These are phyloP conservation scores for Euwallacea similis DNA, from an alignment of 1,140 invertebrate genomes.

Conservation along the genomic window DNA sequence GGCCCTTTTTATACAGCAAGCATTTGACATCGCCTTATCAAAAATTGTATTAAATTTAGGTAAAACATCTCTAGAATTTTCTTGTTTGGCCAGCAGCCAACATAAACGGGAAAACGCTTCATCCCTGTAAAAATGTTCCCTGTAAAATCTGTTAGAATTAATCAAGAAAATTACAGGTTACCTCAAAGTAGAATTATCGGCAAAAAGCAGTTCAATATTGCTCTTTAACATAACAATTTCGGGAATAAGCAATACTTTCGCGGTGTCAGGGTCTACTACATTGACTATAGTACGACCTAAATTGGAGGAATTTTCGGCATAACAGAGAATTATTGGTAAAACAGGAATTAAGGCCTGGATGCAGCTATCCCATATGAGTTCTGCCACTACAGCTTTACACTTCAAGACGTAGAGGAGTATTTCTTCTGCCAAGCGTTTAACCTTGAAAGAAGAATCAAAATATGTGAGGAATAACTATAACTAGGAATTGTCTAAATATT, in stretches of 20 bases:
- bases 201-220: slow-evolving; percentile 58
- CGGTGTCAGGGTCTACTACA: slow-evolving; percentile 62
- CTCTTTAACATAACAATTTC: slow-evolving; percentile 51
- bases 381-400: slow-evolving; percentile 61
- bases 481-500: too few species aligned
- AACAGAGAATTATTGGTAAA: slow-evolving; percentile 59
- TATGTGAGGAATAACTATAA: too few species aligned
- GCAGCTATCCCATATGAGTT: slow-evolving; percentile 61
- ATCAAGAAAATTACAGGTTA: slow-evolving; percentile 6
- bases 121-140: slow-evolving; percentile 46
- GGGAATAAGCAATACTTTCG: slow-evolving; percentile 31
- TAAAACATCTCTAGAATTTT: slow-evolving; percentile 52
- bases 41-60: slow-evolving; percentile 56
- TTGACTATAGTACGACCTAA: slow-evolving; percentile 62
- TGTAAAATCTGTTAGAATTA: neutral
- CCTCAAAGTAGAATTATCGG: slow-evolving; percentile 48
- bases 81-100: slow-evolving; percentile 57
- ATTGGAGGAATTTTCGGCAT: slow-evolving; percentile 51
- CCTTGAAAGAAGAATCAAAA: slow-evolving; percentile 46
- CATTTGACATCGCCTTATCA: slow-evolving; percentile 53
- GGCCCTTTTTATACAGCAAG: slow-evolving; percentile 52
- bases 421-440: slow-evolving; percentile 60
- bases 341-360: slow-evolving; percentile 60
- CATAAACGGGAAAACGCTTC: slow-evolving; percentile 58
- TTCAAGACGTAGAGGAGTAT: slow-evolving; percentile 65